Evolutionary conservation across 2,888 invertebrate species (phyloP), one percentile per base, ranked within the genome.

Genomic region (Drosophila birchii): DNA sequence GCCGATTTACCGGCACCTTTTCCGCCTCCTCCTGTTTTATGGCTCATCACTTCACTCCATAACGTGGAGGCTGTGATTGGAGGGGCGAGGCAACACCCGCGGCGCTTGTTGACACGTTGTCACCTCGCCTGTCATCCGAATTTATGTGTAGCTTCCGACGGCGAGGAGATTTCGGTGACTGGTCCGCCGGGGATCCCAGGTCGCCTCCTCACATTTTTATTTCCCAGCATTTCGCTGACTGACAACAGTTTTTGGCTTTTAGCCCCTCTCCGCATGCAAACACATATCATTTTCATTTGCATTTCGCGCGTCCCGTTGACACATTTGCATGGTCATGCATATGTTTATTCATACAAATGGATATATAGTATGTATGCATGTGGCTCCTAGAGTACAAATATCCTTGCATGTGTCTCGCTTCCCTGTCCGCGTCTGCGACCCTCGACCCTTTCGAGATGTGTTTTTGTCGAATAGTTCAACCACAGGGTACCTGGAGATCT

Each of bases 51-150:
- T 23, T 53, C 16, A 53, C 51, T 16, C n/a, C 36, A 36, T 23
- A 36, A 23, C 62, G 23, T 9, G 55, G 58, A 41, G 55, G 49
- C 14, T 58, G 38, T 44, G 55, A 51, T 61, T 69, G 36, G 18
- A 34, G 51, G 57, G 66, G 68, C 66, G 71, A 69, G 71, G 57
- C 62, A 68, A 39, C 56, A 71, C 85, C 89, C 75, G 86, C 77
- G 86, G 85, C 76, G 85, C 86, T 77, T 82, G 86, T 86, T 86
- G 89, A 86, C 86, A 86, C 80, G 86, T 86, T 86, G 85, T 87
- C 86, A 86, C 88, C 86, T 86, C 75, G 67, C 64, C 64, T 89
- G 86, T 87, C 86, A 86, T 76, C 85, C 62, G 71, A 85, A 85
- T 88, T 83, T 84, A 88, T 84, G 86, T 79, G 83, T 44, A 39